Conservation (phyloP, 1,140 invertebrate genomes). For the Mycetomoellerius zeteki region DNA sequence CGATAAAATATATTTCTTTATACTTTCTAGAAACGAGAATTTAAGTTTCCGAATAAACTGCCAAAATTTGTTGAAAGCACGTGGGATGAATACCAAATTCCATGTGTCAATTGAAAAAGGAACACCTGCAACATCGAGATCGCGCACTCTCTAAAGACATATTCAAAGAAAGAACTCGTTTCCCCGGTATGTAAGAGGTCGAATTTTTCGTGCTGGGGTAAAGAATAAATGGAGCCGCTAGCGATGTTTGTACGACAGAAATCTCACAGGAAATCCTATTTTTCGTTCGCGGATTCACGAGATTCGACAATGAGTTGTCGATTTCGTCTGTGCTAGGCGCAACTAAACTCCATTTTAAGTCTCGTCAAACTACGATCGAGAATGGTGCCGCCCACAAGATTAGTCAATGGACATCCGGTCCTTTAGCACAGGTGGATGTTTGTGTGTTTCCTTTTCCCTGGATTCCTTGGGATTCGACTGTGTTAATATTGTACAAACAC, state of each 20-base stretch:
- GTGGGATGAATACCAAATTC: slow-evolving; percentile 30
- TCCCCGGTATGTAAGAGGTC: slow-evolving; percentile 13
- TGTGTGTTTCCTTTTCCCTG: slow-evolving; percentile 59
- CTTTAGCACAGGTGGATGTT: slow-evolving; percentile 72
- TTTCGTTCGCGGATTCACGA: slow-evolving; percentile 14
- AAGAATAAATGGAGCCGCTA: slow-evolving; percentile 41
- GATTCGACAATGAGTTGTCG: slow-evolving; percentile 68
- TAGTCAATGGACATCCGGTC: slow-evolving; percentile 79
- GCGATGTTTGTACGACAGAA: slow-evolving; percentile 71
- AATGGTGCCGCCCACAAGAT: slow-evolving; percentile 68
- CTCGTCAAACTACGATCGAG: slow-evolving; percentile 70
- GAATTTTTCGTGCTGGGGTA: not conserved
- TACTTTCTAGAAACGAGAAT: not conserved
- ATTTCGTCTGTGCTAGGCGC: slow-evolving; percentile 63
- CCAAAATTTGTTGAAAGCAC: slow-evolving; percentile 10
- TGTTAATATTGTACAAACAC: slow-evolving; percentile 44
- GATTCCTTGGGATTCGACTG: not conserved
- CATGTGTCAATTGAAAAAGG: slow-evolving; percentile 14
- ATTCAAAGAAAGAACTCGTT: slow-evolving; percentile 32
- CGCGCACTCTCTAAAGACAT: slow-evolving; percentile 7
- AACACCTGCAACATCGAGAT: slow-evolving; percentile 27
- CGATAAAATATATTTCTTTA: not conserved
- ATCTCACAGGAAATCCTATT: slow-evolving; percentile 75
- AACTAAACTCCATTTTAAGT: slow-evolving; percentile 79
- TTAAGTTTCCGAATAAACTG: not conserved